These are phyloP conservation scores for Sphenopsis melanotis DNA, from an alignment of 2,797 vertebrate species.

Conservation along the genomic window DNA sequence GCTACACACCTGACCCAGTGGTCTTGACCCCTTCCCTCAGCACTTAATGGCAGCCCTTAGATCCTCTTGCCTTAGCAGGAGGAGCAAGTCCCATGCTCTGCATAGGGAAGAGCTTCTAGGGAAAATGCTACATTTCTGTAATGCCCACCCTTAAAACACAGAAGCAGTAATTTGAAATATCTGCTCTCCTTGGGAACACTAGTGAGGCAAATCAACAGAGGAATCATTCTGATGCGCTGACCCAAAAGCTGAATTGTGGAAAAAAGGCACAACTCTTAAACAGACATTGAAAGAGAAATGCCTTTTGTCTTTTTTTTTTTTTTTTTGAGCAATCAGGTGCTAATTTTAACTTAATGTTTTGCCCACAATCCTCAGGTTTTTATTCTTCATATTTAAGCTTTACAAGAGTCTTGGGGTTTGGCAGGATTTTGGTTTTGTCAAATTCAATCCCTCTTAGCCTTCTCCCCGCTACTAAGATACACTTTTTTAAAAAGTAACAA, in stretches of 20 bases:
- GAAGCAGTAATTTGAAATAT: background rate
- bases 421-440: background rate
- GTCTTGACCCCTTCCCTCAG: background rate
- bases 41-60: background rate
- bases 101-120: background rate
- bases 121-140: background rate
- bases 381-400: background rate
- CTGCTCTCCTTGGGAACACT: background rate
- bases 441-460: background rate
- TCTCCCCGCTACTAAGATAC: background rate
- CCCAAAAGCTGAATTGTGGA: background rate
- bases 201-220: background rate
- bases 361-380: background rate
- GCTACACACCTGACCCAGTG: background rate
- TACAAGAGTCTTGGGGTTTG: background rate
- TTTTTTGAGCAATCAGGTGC: background rate
- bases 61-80: background rate
- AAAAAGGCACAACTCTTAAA: background rate
- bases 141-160: background rate
- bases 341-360: background rate
- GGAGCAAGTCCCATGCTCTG: background rate
- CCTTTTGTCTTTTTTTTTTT: background rate
- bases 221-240: background rate
- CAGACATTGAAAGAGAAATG: background rate
- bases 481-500: background rate